A percentile compares a stretch with the other conserved stretches of the same genome.
phyloP scores from a whole-genome alignment of 2,888 invertebrate species.

The Molorchus minor region DNA sequence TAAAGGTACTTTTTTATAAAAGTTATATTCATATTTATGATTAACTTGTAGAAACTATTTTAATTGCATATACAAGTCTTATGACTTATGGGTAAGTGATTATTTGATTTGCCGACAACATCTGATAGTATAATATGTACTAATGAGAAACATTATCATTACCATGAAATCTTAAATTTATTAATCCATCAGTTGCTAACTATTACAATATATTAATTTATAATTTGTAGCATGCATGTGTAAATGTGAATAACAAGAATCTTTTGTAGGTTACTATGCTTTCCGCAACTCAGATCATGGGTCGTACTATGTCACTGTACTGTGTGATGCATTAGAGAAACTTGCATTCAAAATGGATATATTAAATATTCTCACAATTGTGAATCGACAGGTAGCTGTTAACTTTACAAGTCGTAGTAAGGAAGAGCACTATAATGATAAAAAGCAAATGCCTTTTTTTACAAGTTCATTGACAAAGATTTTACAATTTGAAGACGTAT shows the following conservation, averaged over 20 bases:
- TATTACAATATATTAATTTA: too few relatives aligned
- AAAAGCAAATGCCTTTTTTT: conserved; percentile 92
- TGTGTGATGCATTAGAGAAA: conserved; percentile 80
- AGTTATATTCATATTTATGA: too few relatives aligned
- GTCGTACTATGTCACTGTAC: conserved; percentile 94
- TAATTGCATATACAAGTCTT: too few relatives aligned
- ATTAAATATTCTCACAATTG: conserved; percentile 85
- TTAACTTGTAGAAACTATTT: too few relatives aligned
- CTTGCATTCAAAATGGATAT: conserved; percentile 80
- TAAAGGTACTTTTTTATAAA: conserved; percentile 74
- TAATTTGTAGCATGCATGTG: too few relatives aligned
- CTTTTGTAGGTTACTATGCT: conserved; percentile 54
- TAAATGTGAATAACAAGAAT: neutral
- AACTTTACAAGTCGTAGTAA: conserved; percentile 90
- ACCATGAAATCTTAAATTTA: too few relatives aligned
- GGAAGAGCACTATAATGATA: conserved; percentile 62
- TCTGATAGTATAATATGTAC: too few relatives aligned
- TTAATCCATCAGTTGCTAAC: too few relatives aligned
- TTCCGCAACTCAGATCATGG: conserved; percentile 81
- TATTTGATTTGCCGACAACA: too few relatives aligned
- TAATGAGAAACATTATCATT: too few relatives aligned
- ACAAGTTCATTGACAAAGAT: conserved; percentile 89
- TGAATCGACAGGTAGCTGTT: conserved; percentile 83
- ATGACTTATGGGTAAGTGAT: too few relatives aligned
- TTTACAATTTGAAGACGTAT: conserved; percentile 11